Percentiles rank a stretch among this genome's conserved stretches.
Evolutionary conservation across 2,113 vertebrate genomes (phyloP).

Genomic region (Salvator merianae): DNA sequence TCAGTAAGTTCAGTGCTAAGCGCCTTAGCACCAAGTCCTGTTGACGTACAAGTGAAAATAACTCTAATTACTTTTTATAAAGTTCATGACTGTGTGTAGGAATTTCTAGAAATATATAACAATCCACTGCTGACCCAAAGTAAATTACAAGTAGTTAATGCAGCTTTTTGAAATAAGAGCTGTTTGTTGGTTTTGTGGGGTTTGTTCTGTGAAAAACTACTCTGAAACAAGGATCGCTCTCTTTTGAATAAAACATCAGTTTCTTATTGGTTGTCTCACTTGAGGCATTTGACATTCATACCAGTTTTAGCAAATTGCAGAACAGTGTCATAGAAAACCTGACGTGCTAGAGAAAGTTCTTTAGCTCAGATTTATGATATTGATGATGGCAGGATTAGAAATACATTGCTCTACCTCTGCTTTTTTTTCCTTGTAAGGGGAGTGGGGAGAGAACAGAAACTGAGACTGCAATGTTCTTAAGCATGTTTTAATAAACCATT

Average conservation of each 20-base stretch:
- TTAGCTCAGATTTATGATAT: slow-evolving; percentile 24
- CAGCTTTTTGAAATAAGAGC: background rate
- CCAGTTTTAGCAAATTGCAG: background rate
- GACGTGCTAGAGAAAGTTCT: background rate
- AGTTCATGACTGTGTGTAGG: background rate
- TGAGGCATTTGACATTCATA: background rate
- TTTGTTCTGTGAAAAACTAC: slow-evolving; percentile 9
- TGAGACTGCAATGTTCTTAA: slow-evolving; percentile 14
- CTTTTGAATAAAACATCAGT: background rate
- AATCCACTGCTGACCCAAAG: background rate
- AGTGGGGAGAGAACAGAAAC: slow-evolving; percentile 7
- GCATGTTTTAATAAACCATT: slow-evolving; percentile 13
- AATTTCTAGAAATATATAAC: background rate
- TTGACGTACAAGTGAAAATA: background rate
- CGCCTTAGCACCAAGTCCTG: background rate
- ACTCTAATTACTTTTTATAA: background rate
- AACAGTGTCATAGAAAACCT: background rate
- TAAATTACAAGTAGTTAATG: background rate
- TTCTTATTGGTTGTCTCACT: background rate
- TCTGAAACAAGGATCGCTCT: background rate
- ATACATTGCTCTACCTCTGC: slow-evolving; percentile 11
- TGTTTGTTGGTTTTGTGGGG: background rate
- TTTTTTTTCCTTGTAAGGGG: slow-evolving; percentile 9
- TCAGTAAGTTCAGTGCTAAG: background rate
- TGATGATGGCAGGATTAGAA: background rate